Evolutionary conservation across 2,888 invertebrate species (phyloP), one percentile per base, ranked within the genome.

Genomic region (Noctua pronuba): DNA sequence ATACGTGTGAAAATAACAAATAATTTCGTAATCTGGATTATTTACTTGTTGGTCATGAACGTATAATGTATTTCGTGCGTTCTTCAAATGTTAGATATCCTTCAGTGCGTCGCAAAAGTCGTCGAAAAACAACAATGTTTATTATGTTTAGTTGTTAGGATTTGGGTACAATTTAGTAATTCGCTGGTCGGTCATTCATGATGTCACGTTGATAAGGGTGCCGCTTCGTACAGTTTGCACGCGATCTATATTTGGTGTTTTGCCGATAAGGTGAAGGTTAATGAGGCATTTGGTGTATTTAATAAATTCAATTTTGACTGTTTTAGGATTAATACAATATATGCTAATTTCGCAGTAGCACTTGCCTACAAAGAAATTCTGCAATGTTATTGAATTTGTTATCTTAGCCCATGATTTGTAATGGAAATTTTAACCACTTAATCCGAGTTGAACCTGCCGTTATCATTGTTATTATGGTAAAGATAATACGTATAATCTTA

Each of bases 181-280:
- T 82, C 73, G 73, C 66, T 46, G 67, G 77, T 75, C 71, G 75
- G 80, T 68, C 77, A 80, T 88, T 69, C 71, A 79, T 89, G 90
- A 90, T 90, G 88, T 90, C 89, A 89, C 60, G 67, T 80, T 88
- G 93, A 93, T 94, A 94, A 92, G 88, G 87, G 79, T 77, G 82
- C 84, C 84, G 89, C 86, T 88, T 86, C 71, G 85, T 82, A 83
- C 84, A 85, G 82, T 84, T 86, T 85, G 86, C 92, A 92, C 87
- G 92, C 92, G 86, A 90, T 88, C 90, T 92, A 92, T 91, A 91
- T 93, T 93, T 90, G 89, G 90, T 90, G 82, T 88, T 88, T 77
- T 80, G 80, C 77, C 90, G 95, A 95, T 95, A 95, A 95, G 93
- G 91, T 94, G 93, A 95, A 94, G 94, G 94, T 94, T 92, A 94